Evolutionary conservation across 2,113 vertebrate species (phyloP).

Genomic region (Seriola rivoliana): DNA sequence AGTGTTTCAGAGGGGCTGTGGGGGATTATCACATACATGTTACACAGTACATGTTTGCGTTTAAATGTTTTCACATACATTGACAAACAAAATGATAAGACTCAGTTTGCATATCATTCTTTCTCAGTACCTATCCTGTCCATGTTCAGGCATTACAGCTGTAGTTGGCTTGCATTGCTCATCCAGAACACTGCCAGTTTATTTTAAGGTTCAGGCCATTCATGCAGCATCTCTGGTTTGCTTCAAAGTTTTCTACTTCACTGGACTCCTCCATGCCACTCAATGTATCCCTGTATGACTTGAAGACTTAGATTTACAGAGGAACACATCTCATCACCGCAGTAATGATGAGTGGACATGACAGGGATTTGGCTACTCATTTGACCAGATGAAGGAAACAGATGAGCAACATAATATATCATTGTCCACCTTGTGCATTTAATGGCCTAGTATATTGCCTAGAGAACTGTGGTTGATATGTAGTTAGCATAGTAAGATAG

Average conservation of each 20-base stretch:
- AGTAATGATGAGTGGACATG: constrained; percentile 52
- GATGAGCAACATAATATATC: constrained; percentile 42
- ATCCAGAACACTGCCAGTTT: constrained; percentile 53
- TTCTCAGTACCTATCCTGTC: constrained; percentile 4
- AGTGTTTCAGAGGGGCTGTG: background rate
- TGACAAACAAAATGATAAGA: background rate
- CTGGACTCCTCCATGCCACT: constrained; percentile 31
- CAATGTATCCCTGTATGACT: constrained; percentile 38
- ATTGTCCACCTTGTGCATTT: constrained; percentile 25
- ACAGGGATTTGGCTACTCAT: constrained; percentile 58
- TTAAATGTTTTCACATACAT: background rate
- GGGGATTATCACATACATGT: background rate
- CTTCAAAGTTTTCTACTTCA: constrained; percentile 72
- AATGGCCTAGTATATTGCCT: constrained; percentile 5
- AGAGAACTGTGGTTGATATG: background rate
- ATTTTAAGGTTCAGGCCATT: constrained; percentile 57
- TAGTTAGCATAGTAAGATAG: background rate
- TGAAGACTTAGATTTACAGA: constrained; percentile 10
- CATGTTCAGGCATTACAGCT: background rate
- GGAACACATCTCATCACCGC: constrained; percentile 22
- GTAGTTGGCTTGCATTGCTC: constrained; percentile 31
- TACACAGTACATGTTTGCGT: background rate
- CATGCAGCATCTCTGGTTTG: constrained; percentile 28
- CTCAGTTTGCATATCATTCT: constrained; percentile 13
- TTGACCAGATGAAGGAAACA: constrained; percentile 51